A percentile compares a stretch with the other conserved stretches of the same genome.
Conservation (phyloP, 2,888 invertebrate genomes). For the Cheilosia vernalis region DNA sequence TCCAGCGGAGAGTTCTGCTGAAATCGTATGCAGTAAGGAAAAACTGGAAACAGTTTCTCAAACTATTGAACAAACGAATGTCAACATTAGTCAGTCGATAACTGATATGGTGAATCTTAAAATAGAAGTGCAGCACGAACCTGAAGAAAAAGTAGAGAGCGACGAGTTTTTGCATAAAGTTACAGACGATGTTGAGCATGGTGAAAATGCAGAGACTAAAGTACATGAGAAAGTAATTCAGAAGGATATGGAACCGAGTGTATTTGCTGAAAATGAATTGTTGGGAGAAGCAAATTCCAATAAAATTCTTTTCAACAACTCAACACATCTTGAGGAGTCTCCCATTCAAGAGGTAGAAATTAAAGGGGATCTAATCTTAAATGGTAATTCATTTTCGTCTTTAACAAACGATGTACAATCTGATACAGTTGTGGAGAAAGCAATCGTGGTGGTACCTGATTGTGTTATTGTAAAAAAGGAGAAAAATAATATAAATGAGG, state of each 20-base stretch:
- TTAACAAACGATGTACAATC: too few species aligned
- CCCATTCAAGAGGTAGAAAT: too few species aligned
- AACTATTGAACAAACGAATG: constrained; percentile 22
- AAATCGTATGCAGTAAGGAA: neutral
- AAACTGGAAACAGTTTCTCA: neutral
- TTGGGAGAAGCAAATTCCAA: neutral
- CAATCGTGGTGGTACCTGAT: too few species aligned
- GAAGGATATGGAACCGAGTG: neutral
- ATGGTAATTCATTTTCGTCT: too few species aligned
- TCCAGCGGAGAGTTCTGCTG: constrained; percentile 6
- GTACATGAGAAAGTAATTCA: neutral
- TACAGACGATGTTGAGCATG: neutral
- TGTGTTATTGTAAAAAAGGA: too few species aligned
- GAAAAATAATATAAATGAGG: too few species aligned
- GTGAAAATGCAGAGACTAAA: neutral
- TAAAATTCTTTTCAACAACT: neutral
- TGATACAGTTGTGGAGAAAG: too few species aligned
- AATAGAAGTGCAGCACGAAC: constrained; percentile 5
- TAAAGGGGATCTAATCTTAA: too few species aligned
- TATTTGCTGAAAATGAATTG: neutral
- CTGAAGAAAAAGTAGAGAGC: neutral
- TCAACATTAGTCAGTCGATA: constrained; percentile 19
- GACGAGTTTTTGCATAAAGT: neutral
- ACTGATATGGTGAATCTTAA: constrained; percentile 35
- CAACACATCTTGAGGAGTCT: too few species aligned